Evolutionary conservation across 1,140 invertebrate species (phyloP), one percentile per base, ranked within the genome.

Genomic region (Bombus vancouverensis): DNA sequence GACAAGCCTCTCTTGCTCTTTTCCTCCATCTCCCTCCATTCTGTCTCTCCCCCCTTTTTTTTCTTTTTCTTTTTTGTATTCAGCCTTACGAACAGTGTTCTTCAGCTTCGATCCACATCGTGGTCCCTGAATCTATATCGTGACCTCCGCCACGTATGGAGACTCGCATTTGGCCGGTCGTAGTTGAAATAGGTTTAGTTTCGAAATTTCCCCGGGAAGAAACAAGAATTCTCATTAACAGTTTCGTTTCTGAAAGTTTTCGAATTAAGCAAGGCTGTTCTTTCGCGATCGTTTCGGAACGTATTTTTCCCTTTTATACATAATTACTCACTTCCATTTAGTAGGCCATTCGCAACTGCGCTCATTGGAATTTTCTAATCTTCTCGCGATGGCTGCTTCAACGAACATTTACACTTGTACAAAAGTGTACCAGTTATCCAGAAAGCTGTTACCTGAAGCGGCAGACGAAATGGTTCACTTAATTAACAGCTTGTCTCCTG

Each of bases 401-500:
- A 57, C 57, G 81, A 70, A 65, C 83, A 65, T 76, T 77, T 78
- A 78, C 81, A 83, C 68, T 76, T 53, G 72, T 57, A 59, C 47
- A 72, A 77, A 83, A 86, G 72, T 82, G 62, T 86, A 47, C 65
- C 74, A 34, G 83, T 80, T 85, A 74, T 73, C 83, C 77, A 32
- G 57, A 59, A 80, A 81, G 72, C 77, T 53, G 83, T 81, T 85
- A 85, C 81, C 83, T 85, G 53, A 53, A n/a, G 59, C 44, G 68
- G 39, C 70, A 72, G 76, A 79, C 83, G 70, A 34, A 81, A 85
- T 44, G 62, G 84, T 74, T 59, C 71, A 75, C 84, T 86, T 86
- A 86, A 86, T 86, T 86, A 86, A 86, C 84, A 86, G 84, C 78
- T 81, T 86, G 83, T 85, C 83, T 81, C 77, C 78, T 81, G 83